Evolutionary conservation across 2,113 vertebrate species (phyloP).

Genomic region (Pardalotus punctatus): DNA sequence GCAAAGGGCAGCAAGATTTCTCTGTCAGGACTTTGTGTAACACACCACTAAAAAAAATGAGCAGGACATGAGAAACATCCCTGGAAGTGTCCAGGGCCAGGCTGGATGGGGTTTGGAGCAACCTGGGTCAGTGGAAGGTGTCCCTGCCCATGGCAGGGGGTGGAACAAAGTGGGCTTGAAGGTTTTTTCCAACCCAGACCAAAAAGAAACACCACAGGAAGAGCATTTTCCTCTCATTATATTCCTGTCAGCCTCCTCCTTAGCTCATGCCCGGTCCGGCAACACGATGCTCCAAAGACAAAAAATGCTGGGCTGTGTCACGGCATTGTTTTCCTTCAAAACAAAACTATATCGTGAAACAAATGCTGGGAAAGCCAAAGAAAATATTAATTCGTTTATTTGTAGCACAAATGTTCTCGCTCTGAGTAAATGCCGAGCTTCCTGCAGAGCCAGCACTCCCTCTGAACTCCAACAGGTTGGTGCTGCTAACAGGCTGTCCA

Average conservation of each 20-base stretch:
- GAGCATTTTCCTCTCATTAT: not conserved
- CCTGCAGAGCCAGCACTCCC: rapidly evolving
- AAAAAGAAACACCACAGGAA: not conserved
- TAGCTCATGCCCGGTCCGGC: not conserved
- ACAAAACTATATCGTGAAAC: not conserved
- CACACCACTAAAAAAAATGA: not conserved
- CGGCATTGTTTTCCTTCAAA: not conserved
- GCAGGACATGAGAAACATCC: not conserved
- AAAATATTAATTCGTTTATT: not conserved
- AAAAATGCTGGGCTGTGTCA: not conserved
- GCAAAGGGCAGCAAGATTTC: not conserved
- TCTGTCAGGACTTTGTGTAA: too few species aligned
- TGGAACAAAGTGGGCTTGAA: not conserved
- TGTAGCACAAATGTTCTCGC: not conserved
- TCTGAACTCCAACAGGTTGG: not conserved
- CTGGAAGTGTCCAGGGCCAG: not conserved
- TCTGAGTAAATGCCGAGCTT: not conserved
- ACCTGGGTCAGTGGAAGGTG: not conserved
- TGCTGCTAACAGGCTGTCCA: not conserved
- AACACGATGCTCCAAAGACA: rapidly evolving
- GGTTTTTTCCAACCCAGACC: not conserved
- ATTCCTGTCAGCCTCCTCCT: not conserved
- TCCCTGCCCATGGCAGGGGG: not conserved
- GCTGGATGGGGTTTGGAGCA: not conserved
- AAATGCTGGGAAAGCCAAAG: not conserved